Evolutionary conservation across 2,888 invertebrate species (phyloP), one percentile per base, ranked within the genome.

Genomic region (Pristionchus fissidentatus): DNA sequence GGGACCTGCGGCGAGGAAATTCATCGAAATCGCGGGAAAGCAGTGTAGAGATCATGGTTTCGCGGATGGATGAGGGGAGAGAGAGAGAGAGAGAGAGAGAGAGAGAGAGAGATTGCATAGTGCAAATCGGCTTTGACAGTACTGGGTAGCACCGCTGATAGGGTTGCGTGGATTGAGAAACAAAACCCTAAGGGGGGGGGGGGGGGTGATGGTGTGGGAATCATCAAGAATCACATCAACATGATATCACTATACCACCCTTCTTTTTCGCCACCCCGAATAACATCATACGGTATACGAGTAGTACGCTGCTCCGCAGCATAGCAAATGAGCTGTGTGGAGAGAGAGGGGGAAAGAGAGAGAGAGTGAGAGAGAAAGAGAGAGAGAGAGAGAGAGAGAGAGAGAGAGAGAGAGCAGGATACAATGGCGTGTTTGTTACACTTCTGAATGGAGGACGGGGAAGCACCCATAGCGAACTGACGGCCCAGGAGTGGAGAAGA

Each of bases 81-180:
- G 32, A 32, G 55, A 22, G 55, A 7, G 19, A 1, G n/a, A 55
- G 55, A 55, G n/a, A n/a, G 55, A n/a, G 35, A 5, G n/a, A 8
- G 22, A 38, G 19, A 7, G 62, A 5, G 62, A 62, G 32, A 15
- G 19, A 19, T 19, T 3, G 62, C 38, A 38, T 66, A 66, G 62
- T 38, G 62, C 62, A 66, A 66, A 66, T 66, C 62, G 35, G 62
- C 13, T 66, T 66, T 66, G 62, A 66, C 62, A 66, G 62, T 66
- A 66, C 62, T 66, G 38, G 62, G 1, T 66, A 66, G 62, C 35
- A 13, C 13, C 5, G 32, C 38, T 38, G 62, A 35, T 19, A 2
- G n/a, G n/a, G n/a, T n/a, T n/a, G n/a, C n/a, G n/a, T n/a, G n/a
- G n/a, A n/a, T n/a, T n/a, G n/a, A n/a, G n/a, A n/a, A n/a, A n/a